These are phyloP conservation scores for Frankliniella intonsa DNA, from an alignment of 2,888 invertebrate genomes.

Conservation along the genomic window DNA sequence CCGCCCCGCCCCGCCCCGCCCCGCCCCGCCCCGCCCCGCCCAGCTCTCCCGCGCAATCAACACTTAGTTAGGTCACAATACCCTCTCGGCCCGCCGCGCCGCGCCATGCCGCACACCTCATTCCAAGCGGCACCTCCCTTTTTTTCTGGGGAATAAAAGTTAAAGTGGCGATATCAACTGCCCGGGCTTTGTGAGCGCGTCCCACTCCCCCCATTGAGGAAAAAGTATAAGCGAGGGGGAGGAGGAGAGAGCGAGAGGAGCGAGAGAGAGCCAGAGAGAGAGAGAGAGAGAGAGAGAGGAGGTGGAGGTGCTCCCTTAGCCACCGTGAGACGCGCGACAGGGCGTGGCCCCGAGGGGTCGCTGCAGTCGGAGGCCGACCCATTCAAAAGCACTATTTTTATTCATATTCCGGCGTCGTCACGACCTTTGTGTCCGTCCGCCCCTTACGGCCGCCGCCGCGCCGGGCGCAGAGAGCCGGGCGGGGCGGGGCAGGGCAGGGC, in stretches of 20 bases:
- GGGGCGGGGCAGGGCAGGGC: not conserved
- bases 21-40: not conserved
- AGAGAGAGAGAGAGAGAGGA: no score
- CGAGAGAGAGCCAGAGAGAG: no score
- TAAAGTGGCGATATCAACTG: conserved; percentile 15
- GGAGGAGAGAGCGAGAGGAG: not conserved
- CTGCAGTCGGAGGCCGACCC: not conserved
- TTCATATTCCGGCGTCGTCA: not conserved
- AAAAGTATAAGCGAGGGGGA: not conserved
- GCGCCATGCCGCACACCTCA: not conserved
- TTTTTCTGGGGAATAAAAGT: conserved; percentile 6
- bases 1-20: not conserved
- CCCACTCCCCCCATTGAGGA: not conserved
- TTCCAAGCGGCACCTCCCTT: not conserved
- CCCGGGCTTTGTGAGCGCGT: not conserved
- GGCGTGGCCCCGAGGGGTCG: not conserved
- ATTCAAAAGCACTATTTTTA: not conserved
- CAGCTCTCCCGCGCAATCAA: not conserved
- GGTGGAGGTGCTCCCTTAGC: not conserved
- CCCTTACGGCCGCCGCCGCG: not conserved
- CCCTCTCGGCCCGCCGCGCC: not conserved
- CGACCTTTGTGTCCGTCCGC: no score
- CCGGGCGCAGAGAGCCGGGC: no score
- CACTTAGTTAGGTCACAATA: not conserved
- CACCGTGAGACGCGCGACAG: no score